Conservation (phyloP, 2,888 invertebrate genomes). For the Heterodera filipjevi region DNA sequence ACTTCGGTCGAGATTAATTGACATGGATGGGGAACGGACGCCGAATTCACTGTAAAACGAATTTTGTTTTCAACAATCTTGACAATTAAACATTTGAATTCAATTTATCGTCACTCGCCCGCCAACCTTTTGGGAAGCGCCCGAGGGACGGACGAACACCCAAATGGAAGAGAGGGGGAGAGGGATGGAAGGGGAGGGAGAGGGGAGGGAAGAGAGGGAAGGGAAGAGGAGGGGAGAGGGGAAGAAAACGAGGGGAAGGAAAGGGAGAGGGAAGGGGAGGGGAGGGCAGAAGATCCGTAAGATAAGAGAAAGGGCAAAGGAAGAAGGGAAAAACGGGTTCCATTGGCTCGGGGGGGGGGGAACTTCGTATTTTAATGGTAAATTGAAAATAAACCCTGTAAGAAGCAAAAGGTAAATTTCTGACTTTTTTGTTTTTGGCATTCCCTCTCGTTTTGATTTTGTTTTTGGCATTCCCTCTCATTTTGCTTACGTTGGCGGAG, state of each 20-base stretch:
- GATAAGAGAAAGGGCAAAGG: neutral
- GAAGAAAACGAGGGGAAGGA: neutral
- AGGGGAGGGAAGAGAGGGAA: neutral
- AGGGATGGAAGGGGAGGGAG: neutral
- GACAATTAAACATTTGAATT: neutral
- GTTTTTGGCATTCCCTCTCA: neutral
- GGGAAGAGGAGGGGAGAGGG: neutral
- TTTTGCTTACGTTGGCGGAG: constrained; percentile 5
- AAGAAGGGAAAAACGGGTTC: neutral
- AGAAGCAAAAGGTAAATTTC: neutral
- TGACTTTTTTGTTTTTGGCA: neutral
- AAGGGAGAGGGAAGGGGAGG: neutral
- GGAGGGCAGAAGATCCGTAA: neutral
- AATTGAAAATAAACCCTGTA: neutral
- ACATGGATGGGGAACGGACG: constrained; percentile 49
- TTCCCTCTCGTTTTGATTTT: neutral
- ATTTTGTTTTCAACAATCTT: constrained; percentile 20
- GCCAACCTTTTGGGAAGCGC: neutral
- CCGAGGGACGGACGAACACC: neutral
- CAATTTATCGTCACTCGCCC: neutral
- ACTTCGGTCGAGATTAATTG: constrained; percentile 49
- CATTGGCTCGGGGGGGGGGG: neutral
- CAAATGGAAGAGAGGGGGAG: neutral
- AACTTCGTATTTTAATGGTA: neutral
- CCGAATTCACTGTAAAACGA: constrained; percentile 37